Evolutionary conservation across 2,888 invertebrate species (phyloP), one percentile per base, ranked within the genome.

Genomic region (Cephalotes varians): DNA sequence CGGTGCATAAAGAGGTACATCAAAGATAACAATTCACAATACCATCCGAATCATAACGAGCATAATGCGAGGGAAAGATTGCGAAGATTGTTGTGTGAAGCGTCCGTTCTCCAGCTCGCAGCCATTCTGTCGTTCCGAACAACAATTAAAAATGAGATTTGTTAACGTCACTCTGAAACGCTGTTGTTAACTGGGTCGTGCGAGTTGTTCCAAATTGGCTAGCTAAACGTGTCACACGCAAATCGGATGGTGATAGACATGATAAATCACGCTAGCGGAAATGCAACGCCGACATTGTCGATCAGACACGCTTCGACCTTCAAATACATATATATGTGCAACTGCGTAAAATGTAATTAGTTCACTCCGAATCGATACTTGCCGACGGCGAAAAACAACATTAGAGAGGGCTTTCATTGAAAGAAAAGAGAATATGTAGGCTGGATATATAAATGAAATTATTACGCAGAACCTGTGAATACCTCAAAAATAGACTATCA

Each of bases 181-280:
- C 44, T 5, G 47, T 6, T 69, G 40, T 40, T 77, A 69, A 69
- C 64, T 40, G 37, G 58, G 49, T 62, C 51, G 31, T 31, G 51
- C 28, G 44, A 77, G 21, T 47, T 18, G 10, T 2, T n/a, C 60
- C 40, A 37, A 65, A 74, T 80, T 34, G 6, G 7, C 25, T 40
- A 5, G 9, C 62, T 47, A 56, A 71, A 73, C 44, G 58, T 37
- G 21, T 54, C 76, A 73, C 40, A 4, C 51, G 60, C 44, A 65
- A 71, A 76, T 60, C 47, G 47, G 21, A 69, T 31, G 31, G 47
- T 47, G 44, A 62, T 82, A 74, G 60, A 56, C 76, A 60, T 34
- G 67, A 47, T 88, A 86, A 88, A 87, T 86, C 81, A 85, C 34
- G 25, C 47, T 62, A 28, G 71, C 86, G 86, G 85, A 86, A 88